Conservation (phyloP, 2,113 vertebrate species). For the Labeo catla region DNA sequence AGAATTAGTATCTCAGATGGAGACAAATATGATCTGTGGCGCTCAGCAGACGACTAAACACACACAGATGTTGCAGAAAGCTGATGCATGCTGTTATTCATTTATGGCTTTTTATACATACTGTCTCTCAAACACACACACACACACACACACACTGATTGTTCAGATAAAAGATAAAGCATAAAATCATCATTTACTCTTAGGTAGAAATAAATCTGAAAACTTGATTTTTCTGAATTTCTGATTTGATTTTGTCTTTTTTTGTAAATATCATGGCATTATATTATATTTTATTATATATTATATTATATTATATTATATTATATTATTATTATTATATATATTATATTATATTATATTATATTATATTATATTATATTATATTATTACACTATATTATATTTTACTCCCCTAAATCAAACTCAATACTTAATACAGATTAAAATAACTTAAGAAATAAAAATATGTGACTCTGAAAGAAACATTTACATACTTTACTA, state of each 20-base stretch:
- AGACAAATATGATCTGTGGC: background rate
- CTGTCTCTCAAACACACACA: background rate
- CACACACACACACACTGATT: background rate
- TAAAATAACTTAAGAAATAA: background rate
- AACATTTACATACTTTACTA: background rate
- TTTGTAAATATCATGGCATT: background rate
- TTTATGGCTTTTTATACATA: slow-evolving; percentile 19
- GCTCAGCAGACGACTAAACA: slow-evolving; percentile 44
- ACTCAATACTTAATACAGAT: background rate
- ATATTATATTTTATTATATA: background rate
- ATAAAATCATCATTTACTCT: no score
- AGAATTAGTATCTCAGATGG: slow-evolving; percentile 12
- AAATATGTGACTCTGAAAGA: background rate
- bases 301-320: no score
- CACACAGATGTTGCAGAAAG: slow-evolving; percentile 47
- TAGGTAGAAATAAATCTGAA: no score
- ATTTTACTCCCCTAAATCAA: background rate
- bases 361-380: no score
- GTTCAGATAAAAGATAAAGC: no score
- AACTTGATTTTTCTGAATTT: no score
- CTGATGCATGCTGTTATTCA: slow-evolving; percentile 21
- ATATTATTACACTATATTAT: background rate
- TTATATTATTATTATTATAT: no score
- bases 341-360: no score
- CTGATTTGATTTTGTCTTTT: no score